A percentile compares a stretch with the other conserved stretches of the same genome.
These are phyloP conservation scores for Sycophila texana DNA, from an alignment of 2,888 invertebrate genomes.

Conservation along the genomic window DNA sequence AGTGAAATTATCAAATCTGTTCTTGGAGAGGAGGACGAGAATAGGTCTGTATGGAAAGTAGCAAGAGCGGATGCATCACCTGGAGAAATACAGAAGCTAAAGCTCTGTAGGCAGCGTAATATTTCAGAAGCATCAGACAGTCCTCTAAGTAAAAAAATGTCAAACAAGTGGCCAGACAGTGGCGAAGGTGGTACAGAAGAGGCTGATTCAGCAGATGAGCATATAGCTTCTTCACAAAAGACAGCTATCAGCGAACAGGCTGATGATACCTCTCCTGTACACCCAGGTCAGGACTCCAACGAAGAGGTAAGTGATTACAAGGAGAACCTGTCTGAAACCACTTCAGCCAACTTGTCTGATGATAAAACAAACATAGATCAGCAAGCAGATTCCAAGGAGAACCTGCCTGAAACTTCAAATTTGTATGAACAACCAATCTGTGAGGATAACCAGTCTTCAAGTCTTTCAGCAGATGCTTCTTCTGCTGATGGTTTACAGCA, in stretches of 20 bases:
- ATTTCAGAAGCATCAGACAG: slow-evolving; percentile 71
- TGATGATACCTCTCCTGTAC: slow-evolving; percentile 70
- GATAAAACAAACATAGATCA: slow-evolving; percentile 75
- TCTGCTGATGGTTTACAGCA: slow-evolving; percentile 73
- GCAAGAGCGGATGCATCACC: slow-evolving; percentile 75
- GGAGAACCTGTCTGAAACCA: slow-evolving; percentile 74
- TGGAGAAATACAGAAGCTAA: slow-evolving; percentile 82
- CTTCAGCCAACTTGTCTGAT: slow-evolving; percentile 75
- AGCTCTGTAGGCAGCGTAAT: slow-evolving; percentile 80
- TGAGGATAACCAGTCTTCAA: slow-evolving; percentile 51
- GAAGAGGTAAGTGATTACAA: slow-evolving; percentile 76
- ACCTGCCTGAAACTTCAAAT: slow-evolving; percentile 73
- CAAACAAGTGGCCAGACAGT: slow-evolving; percentile 71
- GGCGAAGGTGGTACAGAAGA: slow-evolving; percentile 72
- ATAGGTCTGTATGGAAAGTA: slow-evolving; percentile 76
- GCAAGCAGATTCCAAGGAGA: slow-evolving; percentile 73
- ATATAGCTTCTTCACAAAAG: slow-evolving; percentile 66
- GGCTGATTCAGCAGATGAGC: slow-evolving; percentile 73
- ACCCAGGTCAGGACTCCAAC: slow-evolving; percentile 72
- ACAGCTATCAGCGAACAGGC: slow-evolving; percentile 63
- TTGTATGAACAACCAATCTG: slow-evolving; percentile 46
- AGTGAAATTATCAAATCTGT: slow-evolving; percentile 55
- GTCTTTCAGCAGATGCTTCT: slow-evolving; percentile 62
- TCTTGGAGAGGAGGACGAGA: slow-evolving; percentile 66
- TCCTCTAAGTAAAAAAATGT: slow-evolving; percentile 69